Evolutionary conservation across 2,888 invertebrate genomes (phyloP), one percentile per base, ranked within the genome.

Genomic region (Branchellion lobata): DNA sequence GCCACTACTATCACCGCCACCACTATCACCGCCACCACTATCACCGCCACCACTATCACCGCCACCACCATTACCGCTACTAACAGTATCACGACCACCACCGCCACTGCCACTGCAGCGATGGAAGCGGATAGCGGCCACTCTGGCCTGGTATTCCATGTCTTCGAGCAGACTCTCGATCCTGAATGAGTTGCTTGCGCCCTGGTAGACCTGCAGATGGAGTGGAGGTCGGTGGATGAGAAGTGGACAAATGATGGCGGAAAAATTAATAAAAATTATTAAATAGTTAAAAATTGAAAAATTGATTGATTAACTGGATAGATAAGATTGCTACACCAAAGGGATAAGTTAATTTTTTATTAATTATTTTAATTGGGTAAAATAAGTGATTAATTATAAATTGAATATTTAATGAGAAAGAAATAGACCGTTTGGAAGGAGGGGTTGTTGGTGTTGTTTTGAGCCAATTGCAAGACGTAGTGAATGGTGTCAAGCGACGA

Each of bases 11-110:
- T 91, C 84, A 94, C 91, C 36, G 92, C 92, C 88, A 92, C 92
- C 82, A 94, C 93, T 79, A 94, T 91, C 84, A 92, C 91, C 89
- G 89, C 89, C 82, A 94, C 94, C 86, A 93, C 92, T 79, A 90
- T 90, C 84, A 92, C 92, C 77, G 92, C 90, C 84, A 92, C 92
- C 86, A 94, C 90, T 85, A 92, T 91, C 51, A 85, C 84, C 80
- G 88, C 90, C 90, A 86, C 92, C 88, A 86, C 88, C 27, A 94
- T 93, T 79, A 94, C 91, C 84, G 92, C 91, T 89, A 89, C 89
- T 82, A 94, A 94, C 86, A 93, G 92, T 79, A 90, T 90, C 84
- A 92, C 92, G 77, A 92, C 90, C 84, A 92, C 91, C 89, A 89
- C 89, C 82, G 94, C 94, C 86, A 93, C 92, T 79, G 90, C 90